These are phyloP conservation scores for Pterocles burchelli DNA, from an alignment of 2,113 vertebrate species.

Conservation along the genomic window DNA sequence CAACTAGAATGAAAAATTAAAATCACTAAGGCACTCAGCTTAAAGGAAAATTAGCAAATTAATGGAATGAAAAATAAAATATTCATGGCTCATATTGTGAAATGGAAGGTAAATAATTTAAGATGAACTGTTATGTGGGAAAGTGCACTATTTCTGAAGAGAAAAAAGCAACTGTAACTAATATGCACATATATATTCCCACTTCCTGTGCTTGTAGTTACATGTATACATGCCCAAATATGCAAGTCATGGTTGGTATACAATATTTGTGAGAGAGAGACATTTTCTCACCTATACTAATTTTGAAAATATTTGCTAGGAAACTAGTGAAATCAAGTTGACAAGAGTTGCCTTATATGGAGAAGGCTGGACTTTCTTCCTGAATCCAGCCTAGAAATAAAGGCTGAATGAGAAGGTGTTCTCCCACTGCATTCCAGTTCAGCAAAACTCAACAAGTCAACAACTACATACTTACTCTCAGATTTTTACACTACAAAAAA, in stretches of 20 bases:
- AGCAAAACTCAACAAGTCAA: slow-evolving; percentile 26
- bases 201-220: not conserved
- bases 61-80: slow-evolving; percentile 76
- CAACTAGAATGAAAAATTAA: slow-evolving; percentile 78
- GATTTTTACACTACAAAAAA: slow-evolving; percentile 28
- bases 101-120: slow-evolving; percentile 80
- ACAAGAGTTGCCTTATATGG: not conserved
- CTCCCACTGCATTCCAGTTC: not conserved
- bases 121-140: slow-evolving; percentile 62
- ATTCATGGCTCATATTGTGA: slow-evolving; percentile 69
- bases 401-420: not conserved
- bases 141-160: slow-evolving; percentile 58
- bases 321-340: not conserved
- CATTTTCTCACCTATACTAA: not conserved
- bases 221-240: not conserved
- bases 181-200: not conserved
- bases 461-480: not conserved
- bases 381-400: not conserved
- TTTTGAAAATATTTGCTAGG: not conserved
- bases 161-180: slow-evolving; percentile 32
- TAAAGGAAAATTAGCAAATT: slow-evolving; percentile 79
- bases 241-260: not conserved
- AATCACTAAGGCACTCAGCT: slow-evolving; percentile 74
- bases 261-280: not conserved
- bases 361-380: not conserved